A percentile compares a stretch with the other conserved stretches of the same genome.
Conservation (phyloP, 2,888 invertebrate genomes). For the Gibbula magus region DNA sequence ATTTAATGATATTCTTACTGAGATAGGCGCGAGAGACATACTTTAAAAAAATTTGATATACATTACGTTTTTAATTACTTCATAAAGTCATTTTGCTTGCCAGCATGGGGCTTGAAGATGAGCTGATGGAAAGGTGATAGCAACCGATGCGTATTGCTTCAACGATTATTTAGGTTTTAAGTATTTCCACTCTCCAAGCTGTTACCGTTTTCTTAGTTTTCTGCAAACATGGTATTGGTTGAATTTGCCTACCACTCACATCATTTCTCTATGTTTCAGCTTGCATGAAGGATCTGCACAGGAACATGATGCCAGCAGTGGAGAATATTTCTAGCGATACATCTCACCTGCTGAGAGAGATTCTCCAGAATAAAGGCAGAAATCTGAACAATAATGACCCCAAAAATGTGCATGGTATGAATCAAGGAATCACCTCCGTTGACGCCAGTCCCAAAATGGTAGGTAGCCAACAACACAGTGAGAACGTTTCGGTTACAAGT, state of each 20-base stretch:
- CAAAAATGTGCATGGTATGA: constrained; percentile 36
- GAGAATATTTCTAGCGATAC: constrained; percentile 51
- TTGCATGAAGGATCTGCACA: constrained; percentile 5
- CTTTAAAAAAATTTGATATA: no score
- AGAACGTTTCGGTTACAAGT: constrained; percentile 35
- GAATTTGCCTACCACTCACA: background rate
- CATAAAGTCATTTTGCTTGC: no score
- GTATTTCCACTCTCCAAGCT: background rate
- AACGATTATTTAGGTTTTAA: background rate
- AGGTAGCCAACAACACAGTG: constrained; percentile 31
- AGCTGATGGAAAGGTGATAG: background rate
- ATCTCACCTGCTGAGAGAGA: constrained; percentile 87
- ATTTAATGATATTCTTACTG: no score
- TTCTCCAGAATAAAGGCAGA: constrained; percentile 91
- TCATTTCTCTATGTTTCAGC: background rate
- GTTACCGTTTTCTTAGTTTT: background rate
- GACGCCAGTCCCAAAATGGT: constrained; percentile 30
- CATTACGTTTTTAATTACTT: no score
- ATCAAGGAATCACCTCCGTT: constrained; percentile 9
- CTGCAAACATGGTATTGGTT: background rate
- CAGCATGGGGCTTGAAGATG: no score
- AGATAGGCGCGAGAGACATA: no score
- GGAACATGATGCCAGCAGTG: constrained; percentile 31
- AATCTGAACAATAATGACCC: constrained; percentile 45
- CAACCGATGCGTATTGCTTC: background rate